These are phyloP conservation scores for Furcula furcula DNA, from an alignment of 2,888 invertebrate species.

Conservation along the genomic window DNA sequence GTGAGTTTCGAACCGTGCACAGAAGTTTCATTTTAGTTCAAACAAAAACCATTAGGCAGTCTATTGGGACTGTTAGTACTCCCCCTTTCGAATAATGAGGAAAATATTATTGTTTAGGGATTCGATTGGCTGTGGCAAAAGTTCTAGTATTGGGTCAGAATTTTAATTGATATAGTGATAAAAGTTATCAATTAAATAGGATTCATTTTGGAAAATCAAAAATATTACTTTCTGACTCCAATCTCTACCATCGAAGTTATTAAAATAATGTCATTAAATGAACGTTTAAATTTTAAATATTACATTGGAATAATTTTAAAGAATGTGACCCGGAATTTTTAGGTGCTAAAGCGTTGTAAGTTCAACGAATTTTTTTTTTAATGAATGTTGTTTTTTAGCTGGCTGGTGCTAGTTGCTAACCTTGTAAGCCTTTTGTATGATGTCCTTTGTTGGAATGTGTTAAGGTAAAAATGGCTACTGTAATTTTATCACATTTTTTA, in stretches of 20 bases:
- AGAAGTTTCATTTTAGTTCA: constrained; percentile 8
- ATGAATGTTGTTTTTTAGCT: constrained; percentile 23
- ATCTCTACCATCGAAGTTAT: too few species aligned
- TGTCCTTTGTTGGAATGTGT: constrained; percentile 22
- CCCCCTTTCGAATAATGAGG: neutral
- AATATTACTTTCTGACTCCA: too few species aligned
- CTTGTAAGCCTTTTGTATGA: constrained; percentile 22
- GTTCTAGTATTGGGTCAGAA: too few species aligned
- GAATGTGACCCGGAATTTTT: constrained; percentile 7
- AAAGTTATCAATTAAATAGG: too few species aligned
- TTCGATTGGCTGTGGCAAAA: neutral
- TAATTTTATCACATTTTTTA: too few species aligned
- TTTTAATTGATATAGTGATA: too few species aligned
- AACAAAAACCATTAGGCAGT: constrained; percentile 4
- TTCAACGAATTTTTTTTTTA: constrained; percentile 12
- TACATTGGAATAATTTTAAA: neutral
- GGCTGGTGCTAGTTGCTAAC: constrained; percentile 10
- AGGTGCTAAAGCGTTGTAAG: constrained; percentile 7
- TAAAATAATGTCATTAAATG: too few species aligned
- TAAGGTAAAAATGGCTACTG: constrained; percentile 22
- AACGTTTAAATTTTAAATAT: too few species aligned
- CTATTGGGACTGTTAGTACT: neutral
- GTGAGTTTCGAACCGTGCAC: constrained; percentile 3
- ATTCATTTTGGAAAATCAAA: too few species aligned
- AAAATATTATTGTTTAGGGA: neutral